Base-by-base conservation (phyloP, 2,888 invertebrate species). In the Spodoptera exigua region DNA sequence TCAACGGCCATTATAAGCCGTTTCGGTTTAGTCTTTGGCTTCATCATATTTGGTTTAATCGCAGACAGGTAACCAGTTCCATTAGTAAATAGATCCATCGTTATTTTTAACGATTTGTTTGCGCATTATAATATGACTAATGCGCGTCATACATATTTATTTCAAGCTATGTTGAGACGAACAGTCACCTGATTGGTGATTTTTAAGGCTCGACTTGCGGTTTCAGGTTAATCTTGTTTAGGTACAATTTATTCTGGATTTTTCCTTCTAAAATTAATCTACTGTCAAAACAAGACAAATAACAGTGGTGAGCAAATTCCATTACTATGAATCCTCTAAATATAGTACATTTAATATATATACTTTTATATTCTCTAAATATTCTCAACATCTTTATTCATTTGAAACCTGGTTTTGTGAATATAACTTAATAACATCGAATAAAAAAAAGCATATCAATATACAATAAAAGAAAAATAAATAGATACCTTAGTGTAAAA, bases 21-120 rank as follows among this genome's bases (percentile, higher is more conserved):
- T 39, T 81, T 92, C 45, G 93, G 93, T 13, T 78, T 87, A 3
- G 80, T 89, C 52, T 92, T 93, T 61, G 93, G 93, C 59, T 89
- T 82, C 71, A 78, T 92, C 9, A 89, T 89, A 56, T 91, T 86
- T 52, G 93, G 93, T 1, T 73, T 92, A 14, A 70, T 91, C 43
- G 81, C 92, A 3, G 93, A 93, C 80, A 89, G 87, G 93, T 93
- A 79, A 53, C 14, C 10, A 14, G 10, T 39, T 16, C 10, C 2
- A 10, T 40, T 16, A 32, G 12, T 17, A 18, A 14, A 27, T 27
- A 27, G 9, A 27, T 0, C 27, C 27, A 27, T 27, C 27, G 27
- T 7, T 27, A 27, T 27, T 27, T 27, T 9, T 9, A 27, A 27
- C 27, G 27, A 9, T 27, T 27, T 27, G 27, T 27, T 27, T 27